A percentile compares a stretch with the other conserved stretches of the same genome.
These are phyloP conservation scores for Cardinalis cardinalis DNA, from an alignment of 2,113 vertebrate genomes.

Conservation along the genomic window DNA sequence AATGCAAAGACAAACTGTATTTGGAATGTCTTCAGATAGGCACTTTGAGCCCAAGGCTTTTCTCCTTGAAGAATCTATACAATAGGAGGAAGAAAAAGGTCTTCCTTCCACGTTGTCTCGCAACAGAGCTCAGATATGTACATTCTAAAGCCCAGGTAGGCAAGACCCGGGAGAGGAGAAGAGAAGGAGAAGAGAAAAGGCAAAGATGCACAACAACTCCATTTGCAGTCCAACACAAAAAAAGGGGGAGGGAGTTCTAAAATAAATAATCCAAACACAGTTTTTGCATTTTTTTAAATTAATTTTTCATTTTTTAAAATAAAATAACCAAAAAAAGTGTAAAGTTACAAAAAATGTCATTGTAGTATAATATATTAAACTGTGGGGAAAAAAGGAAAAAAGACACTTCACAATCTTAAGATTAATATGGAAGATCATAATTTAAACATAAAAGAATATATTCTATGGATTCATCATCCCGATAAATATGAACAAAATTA, in stretches of 20 bases:
- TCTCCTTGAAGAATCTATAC: constrained; percentile 71
- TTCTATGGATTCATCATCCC: constrained; percentile 99
- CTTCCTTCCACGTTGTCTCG: constrained; percentile 71
- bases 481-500: constrained; percentile 99
- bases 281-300: constrained; percentile 97
- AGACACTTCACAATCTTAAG: constrained; percentile 99
- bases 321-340: constrained; percentile 97
- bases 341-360: constrained; percentile 97
- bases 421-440: constrained; percentile 99
- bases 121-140: constrained; percentile 72
- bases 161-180: constrained; percentile 67
- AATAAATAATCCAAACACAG: constrained; percentile 99
- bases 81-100: constrained; percentile 70
- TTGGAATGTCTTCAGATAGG: constrained; percentile 96
- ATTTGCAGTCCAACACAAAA: constrained; percentile 95
- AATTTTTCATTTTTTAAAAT: constrained; percentile 96
- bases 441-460: constrained; percentile 99
- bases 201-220: constrained; percentile 79
- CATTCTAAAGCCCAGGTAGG: constrained; percentile 79
- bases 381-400: constrained; percentile 89
- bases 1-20: constrained; percentile 79
- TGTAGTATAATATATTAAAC: constrained; percentile 99
- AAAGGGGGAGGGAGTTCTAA: constrained; percentile 76
- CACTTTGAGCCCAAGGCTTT: constrained; percentile 80
- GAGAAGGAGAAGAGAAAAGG: constrained; percentile 44